These are phyloP conservation scores for Torymus aiolomorphi DNA, from an alignment of 2,888 invertebrate species.

Conservation along the genomic window DNA sequence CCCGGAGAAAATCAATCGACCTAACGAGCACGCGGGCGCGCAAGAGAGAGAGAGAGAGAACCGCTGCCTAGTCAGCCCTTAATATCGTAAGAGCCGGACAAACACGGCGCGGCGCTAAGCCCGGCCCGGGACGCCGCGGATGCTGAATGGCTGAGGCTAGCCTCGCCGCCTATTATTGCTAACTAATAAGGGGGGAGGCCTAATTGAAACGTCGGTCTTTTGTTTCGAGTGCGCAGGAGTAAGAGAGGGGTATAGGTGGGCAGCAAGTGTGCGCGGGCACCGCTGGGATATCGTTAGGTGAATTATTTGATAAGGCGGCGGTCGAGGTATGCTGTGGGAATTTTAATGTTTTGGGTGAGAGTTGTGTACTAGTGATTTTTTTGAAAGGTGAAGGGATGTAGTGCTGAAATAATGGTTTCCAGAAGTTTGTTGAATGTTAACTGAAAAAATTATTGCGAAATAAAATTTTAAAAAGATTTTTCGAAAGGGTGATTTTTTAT, in stretches of 20 bases:
- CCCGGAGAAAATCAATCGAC: slow-evolving; percentile 72
- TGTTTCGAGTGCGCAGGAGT: slow-evolving; percentile 21
- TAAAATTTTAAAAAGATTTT: not conserved
- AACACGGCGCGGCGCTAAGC: slow-evolving; percentile 68
- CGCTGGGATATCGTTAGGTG: too few relatives aligned
- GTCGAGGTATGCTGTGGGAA: too few relatives aligned
- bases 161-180: slow-evolving; percentile 72
- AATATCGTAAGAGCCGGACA: slow-evolving; percentile 74
- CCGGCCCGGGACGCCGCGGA: not conserved
- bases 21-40: slow-evolving; percentile 62
- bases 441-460: not conserved
- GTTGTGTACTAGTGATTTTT: too few relatives aligned
- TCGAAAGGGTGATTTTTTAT: not conserved
- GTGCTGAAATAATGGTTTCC: too few relatives aligned
- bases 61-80: slow-evolving; percentile 74
- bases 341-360: too few relatives aligned
- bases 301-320: too few relatives aligned
- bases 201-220: slow-evolving; percentile 72
- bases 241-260: not conserved
- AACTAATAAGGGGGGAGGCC: slow-evolving; percentile 72
- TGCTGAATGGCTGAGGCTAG: slow-evolving; percentile 36
- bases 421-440: too few relatives aligned
- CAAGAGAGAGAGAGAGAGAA: slow-evolving; percentile 43
- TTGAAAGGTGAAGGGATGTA: too few relatives aligned
- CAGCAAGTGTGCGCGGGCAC: too few relatives aligned